Base-by-base conservation (phyloP, 2,888 invertebrate species). In the Perithous albicinctus region DNA sequence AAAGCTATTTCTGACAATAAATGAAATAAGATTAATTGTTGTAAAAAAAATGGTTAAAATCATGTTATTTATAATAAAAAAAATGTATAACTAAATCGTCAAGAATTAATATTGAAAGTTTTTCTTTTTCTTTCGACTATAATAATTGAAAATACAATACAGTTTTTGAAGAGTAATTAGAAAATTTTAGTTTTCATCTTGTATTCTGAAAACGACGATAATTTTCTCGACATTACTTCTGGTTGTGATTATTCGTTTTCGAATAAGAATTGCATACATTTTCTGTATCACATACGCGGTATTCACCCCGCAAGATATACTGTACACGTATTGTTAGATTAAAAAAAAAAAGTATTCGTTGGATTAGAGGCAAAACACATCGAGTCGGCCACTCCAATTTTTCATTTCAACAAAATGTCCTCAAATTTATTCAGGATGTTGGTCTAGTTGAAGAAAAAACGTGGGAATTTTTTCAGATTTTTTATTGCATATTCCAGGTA, bases 181-280 rank as follows among this genome's bases (percentile, higher is more conserved):
- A 54, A 29, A 10, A 56, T 56, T 6, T 12, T 12, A 29, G 29
- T n/a, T 56, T 56, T 2, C 15, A 12, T 7, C 10, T n/a, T n/a
- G 26, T 12, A 26, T 23, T 26, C 54, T 20, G 1, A 23, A 12
- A 54, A n/a, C 23, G 54, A 54, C 29, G 54, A 56, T 56, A 3
- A 29, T 26, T 29, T 56, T n/a, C n/a, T 56, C 54, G 54, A 29
- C 29, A 56, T n/a, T 56, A 29, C 54, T 5, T 56, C 54, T 56
- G 54, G 54, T 56, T 56, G 54, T 56, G 54, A 56, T 56, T 56
- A 7, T 29, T 56, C 5, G n/a, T n/a, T 26, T 26, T 29, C 54
- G 6, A 56, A 56, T 29, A 56, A 56, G n/a, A 29, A 12, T 15
- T 15, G 48, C 48, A 23, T 20, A 20, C 8, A 10, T 29, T 1